Conservation (phyloP, 2,888 invertebrate genomes). For the Ennomos quercinarius region DNA sequence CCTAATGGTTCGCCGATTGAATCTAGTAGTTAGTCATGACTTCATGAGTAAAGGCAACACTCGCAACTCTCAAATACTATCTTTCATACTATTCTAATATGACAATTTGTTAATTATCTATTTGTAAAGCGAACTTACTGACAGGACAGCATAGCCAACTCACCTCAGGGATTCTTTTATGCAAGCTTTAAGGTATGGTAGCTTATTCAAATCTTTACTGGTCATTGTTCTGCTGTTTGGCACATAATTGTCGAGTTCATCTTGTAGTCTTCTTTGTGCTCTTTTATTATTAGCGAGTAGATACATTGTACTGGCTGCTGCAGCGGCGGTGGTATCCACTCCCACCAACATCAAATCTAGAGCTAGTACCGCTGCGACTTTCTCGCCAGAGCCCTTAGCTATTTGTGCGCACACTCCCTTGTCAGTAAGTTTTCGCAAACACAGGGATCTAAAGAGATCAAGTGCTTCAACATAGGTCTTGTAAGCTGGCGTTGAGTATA, state of each 20-base stretch:
- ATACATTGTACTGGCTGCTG: slow-evolving; percentile 90
- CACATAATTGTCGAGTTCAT: slow-evolving; percentile 86
- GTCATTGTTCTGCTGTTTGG: slow-evolving; percentile 84
- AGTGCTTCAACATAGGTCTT: slow-evolving; percentile 89
- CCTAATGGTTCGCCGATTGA: too few species aligned
- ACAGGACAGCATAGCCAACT: slow-evolving; percentile 32
- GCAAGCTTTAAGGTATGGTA: slow-evolving; percentile 90
- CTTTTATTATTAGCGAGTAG: slow-evolving; percentile 89
- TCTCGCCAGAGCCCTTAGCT: slow-evolving; percentile 66
- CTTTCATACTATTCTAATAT: too few species aligned
- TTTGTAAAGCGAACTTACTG: slow-evolving; percentile 61
- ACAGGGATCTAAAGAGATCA: slow-evolving; percentile 89
- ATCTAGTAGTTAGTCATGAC: too few species aligned
- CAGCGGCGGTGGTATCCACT: slow-evolving; percentile 93
- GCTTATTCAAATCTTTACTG: slow-evolving; percentile 86
- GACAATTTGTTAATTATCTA: too few species aligned
- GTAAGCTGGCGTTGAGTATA: slow-evolving; percentile 89
- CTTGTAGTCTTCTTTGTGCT: slow-evolving; percentile 87
- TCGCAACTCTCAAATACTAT: too few species aligned
- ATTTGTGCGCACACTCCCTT: slow-evolving; percentile 77
- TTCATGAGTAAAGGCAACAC: too few species aligned
- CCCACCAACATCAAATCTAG: slow-evolving; percentile 92
- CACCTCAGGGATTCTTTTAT: slow-evolving; percentile 92
- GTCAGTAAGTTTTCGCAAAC: slow-evolving; percentile 73
- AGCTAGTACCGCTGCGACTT: slow-evolving; percentile 89